Percentiles rank a stretch among this genome's conserved stretches.
phyloP scores from a whole-genome alignment of 2,888 invertebrate genomes.

The Margaritifera margaritifera region DNA sequence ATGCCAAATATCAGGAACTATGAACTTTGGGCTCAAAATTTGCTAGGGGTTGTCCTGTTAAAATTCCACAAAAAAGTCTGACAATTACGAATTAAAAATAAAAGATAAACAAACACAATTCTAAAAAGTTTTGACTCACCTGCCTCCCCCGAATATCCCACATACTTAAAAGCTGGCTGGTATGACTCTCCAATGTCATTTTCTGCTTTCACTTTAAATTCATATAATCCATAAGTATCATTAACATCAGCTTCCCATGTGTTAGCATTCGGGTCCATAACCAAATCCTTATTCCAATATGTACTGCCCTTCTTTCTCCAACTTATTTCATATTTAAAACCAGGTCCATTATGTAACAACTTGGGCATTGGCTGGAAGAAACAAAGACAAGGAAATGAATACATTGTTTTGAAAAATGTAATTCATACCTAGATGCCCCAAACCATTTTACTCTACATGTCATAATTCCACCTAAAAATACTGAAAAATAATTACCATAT shows the following conservation, averaged over 20 bases:
- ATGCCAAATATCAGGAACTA: no score
- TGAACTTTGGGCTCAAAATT: no score
- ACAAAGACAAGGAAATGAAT: neutral
- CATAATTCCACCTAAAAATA: no score
- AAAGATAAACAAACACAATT: neutral
- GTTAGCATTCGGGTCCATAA: conserved; percentile 46
- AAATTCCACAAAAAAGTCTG: no score
- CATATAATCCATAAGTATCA: conserved; percentile 60
- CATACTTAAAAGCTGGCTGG: conserved; percentile 58
- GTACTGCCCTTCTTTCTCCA: conserved; percentile 59
- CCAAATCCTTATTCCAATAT: conserved; percentile 53
- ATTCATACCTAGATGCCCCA: no score
- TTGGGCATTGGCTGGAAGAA: conserved; percentile 60
- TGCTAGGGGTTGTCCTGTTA: no score
- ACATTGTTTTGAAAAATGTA: no score
- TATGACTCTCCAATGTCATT: conserved; percentile 61
- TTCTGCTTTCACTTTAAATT: conserved; percentile 59
- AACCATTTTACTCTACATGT: no score
- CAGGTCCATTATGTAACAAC: conserved; percentile 60
- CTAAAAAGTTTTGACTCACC: conserved; percentile 37
- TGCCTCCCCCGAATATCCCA: conserved; percentile 61
- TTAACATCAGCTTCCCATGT: conserved; percentile 56
- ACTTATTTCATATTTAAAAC: conserved; percentile 58
- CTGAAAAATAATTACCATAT: no score
- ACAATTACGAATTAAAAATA: no score